Base-by-base conservation (phyloP, 1,140 invertebrate species). In the Lepidurus apus region DNA sequence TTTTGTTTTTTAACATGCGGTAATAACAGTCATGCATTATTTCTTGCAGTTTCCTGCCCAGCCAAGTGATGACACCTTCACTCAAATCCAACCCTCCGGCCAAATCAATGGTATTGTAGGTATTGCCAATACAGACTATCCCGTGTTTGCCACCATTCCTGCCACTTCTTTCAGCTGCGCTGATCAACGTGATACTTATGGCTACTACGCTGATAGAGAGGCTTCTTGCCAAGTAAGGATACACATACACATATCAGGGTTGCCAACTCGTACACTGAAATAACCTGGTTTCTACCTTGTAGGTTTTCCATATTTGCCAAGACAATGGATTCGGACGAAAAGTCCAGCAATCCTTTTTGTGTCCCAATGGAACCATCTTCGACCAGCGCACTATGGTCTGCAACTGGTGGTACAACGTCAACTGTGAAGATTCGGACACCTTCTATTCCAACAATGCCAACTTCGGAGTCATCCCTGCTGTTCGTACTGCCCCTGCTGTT, bases 321-420 rank as follows among this genome's bases (percentile, higher is more conserved):
- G 11, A 17, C 5, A 42, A 34, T 34, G 34, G 34, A 34, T 34
- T 47, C 45, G 42, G 82, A 82, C 77, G 83, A 82, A 26, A 81
- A 83, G 2, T 80, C 79, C 79, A 84, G 73, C 85, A 85, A 47
- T 85, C 86, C 0, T 95, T 96, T 84, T 88, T 96, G 0, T 96
- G 95, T 84, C 91, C 93, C 6, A 95, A 95, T 82, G 94, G 94
- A 0, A 96, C 95, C 0, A 87, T 96, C 74, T 96, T 95, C 84
- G 94, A 94, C 83, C 94, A 96, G 83, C 88, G 91, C 73, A 91
- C 93, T 82, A 94, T 95, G 81, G 89, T 92, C 42, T 96, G 95
- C 82, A 94, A 96, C 83, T 96, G 94, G 93, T 95, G 93, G 94
- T 95, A 95, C 85, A 95, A 95, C 83, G 94, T 95, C 0, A 91